These are phyloP conservation scores for Nemotelus nigrinus DNA, from an alignment of 2,888 invertebrate species.

Conservation along the genomic window DNA sequence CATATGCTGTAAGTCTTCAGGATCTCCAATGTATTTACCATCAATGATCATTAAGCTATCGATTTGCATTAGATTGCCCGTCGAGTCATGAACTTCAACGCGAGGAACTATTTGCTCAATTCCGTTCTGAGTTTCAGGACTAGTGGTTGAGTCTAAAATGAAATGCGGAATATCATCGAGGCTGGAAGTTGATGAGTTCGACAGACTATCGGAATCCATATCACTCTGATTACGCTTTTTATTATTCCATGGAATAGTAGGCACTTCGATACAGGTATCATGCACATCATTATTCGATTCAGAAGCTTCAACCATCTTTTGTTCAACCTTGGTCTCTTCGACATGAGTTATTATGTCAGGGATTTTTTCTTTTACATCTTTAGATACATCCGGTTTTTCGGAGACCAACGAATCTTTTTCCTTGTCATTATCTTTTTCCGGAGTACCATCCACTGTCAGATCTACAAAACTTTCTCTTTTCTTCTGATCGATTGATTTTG, in stretches of 20 bases:
- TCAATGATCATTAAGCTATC: slow-evolving; percentile 70
- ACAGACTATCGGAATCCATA: slow-evolving; percentile 69
- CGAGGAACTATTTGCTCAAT: slow-evolving; percentile 68
- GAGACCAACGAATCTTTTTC: neutral
- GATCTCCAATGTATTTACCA: slow-evolving; percentile 65
- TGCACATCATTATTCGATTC: slow-evolving; percentile 62
- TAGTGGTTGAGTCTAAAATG: slow-evolving; percentile 64
- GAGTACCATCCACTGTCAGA: slow-evolving; percentile 34
- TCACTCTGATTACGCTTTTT: slow-evolving; percentile 65
- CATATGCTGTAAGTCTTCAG: slow-evolving; percentile 63
- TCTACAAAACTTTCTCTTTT: slow-evolving; percentile 51
- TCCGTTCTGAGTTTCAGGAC: slow-evolving; percentile 63
- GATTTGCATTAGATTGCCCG: slow-evolving; percentile 73
- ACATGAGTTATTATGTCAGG: slow-evolving; percentile 63
- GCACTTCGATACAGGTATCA: slow-evolving; percentile 74
- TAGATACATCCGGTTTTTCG: slow-evolving; percentile 60
- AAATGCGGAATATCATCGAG: slow-evolving; percentile 65
- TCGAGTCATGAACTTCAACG: slow-evolving; percentile 77
- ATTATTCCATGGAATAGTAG: slow-evolving; percentile 64
- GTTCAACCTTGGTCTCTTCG: slow-evolving; percentile 52
- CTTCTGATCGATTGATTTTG: slow-evolving; percentile 50
- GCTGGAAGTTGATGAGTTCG: slow-evolving; percentile 65
- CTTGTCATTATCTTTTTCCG: slow-evolving; percentile 28
- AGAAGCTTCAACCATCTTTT: neutral
- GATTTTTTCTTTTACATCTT: slow-evolving; percentile 60